Evolutionary conservation across 2,113 vertebrate species (phyloP).

Genomic region (Emydocephalus ijimae): DNA sequence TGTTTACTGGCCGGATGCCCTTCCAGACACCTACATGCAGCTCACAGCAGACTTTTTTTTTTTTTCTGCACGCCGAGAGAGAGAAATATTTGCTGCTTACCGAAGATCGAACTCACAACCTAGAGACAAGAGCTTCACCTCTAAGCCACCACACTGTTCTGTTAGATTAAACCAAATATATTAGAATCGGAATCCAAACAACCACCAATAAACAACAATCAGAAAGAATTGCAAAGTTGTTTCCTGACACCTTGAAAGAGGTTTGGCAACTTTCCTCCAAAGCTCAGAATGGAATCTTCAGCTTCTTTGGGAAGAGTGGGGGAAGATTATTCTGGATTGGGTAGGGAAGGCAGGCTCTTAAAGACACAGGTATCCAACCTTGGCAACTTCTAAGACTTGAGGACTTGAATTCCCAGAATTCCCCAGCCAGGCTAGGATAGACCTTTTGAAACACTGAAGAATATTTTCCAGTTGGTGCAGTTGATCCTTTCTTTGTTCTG

Average conservation of each 20-base stretch:
- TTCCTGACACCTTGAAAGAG: not conserved
- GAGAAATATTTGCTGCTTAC: not conserved
- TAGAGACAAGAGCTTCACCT: not conserved
- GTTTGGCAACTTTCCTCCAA: not conserved
- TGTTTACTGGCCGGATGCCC: not conserved
- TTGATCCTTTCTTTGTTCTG: not conserved
- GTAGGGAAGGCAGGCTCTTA: not conserved
- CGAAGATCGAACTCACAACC: no score
- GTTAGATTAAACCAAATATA: not conserved
- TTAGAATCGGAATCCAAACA: not conserved
- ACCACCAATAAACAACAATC: not conserved
- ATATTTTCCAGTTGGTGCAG: not conserved
- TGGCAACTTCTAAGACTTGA: not conserved
- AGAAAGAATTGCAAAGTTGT: not conserved
- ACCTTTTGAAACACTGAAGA: not conserved
- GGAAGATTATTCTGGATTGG: not conserved
- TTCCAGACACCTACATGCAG: not conserved
- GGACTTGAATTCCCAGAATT: not conserved
- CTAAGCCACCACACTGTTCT: not conserved
- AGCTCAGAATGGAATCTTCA: not conserved
- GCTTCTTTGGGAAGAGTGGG: not conserved
- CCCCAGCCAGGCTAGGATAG: not conserved
- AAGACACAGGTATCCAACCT: not conserved
- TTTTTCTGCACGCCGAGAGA: not conserved
- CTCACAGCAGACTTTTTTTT: not conserved